Percentiles rank a stretch among this genome's conserved stretches.
These are phyloP conservation scores for Petrosia ficiformis DNA, from an alignment of 37 sponge, comb jelly and placozoan genomes.

Conservation along the genomic window DNA sequence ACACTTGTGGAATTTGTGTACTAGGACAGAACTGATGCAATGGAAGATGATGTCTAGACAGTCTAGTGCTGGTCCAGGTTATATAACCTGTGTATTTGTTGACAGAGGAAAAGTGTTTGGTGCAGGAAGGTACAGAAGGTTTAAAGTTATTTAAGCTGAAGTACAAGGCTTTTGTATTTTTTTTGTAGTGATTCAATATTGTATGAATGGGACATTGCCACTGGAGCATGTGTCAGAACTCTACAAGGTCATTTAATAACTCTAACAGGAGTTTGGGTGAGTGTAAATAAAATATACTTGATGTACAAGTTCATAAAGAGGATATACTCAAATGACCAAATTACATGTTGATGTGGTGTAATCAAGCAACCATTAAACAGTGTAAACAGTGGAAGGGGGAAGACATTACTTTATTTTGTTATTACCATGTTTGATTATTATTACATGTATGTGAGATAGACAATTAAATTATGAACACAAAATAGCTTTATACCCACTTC, in stretches of 20 bases:
- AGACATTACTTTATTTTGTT: too few species aligned
- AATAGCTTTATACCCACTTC: too few species aligned
- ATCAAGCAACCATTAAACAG: too few species aligned
- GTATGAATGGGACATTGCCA: slow-evolving; percentile 65
- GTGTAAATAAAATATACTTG: background rate
- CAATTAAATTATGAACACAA: too few species aligned
- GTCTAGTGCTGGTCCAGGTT: background rate
- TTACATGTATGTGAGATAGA: too few species aligned
- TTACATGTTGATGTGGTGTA: too few species aligned
- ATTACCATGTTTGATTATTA: too few species aligned
- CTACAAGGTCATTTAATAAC: slow-evolving; percentile 57
- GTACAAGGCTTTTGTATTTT: background rate
- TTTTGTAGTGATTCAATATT: slow-evolving; percentile 53
- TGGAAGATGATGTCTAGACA: slow-evolving; percentile 11
- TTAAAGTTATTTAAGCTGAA: background rate
- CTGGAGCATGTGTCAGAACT: slow-evolving; percentile 49
- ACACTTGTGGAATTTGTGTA: slow-evolving; percentile 8
- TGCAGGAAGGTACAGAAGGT: slow-evolving; percentile 55
- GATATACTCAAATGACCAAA: too few species aligned
- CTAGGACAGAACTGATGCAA: background rate
- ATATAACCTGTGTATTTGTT: slow-evolving; percentile 22
- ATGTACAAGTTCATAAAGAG: too few species aligned
- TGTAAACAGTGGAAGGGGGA: too few species aligned
- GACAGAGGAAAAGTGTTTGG: slow-evolving; percentile 27
- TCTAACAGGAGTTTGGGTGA: slow-evolving; percentile 48